phyloP scores from a whole-genome alignment of 2,797 vertebrate species.

The Tangara arthus region DNA sequence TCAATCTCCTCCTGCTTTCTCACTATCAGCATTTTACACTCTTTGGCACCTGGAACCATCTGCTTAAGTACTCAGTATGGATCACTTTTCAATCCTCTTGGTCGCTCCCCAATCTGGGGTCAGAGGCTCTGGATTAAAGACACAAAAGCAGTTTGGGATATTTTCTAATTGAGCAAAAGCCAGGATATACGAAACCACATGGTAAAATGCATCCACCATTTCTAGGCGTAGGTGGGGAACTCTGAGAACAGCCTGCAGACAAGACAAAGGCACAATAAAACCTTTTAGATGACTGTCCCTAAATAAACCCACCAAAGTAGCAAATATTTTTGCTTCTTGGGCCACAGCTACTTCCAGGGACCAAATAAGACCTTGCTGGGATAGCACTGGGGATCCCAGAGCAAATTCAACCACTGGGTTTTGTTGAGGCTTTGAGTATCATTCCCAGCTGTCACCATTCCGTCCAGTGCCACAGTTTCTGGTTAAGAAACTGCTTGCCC shows the following conservation, averaged over 20 bases:
- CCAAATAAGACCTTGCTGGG: background rate
- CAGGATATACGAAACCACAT: slow-evolving; percentile 75
- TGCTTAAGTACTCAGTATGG: background rate
- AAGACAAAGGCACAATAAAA: background rate
- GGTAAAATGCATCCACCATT: slow-evolving; percentile 73
- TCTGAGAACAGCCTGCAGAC: slow-evolving; percentile 63
- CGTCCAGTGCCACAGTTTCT: background rate
- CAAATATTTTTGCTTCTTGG: background rate
- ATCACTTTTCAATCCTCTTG: slow-evolving; percentile 72
- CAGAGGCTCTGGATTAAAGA: slow-evolving; percentile 49
- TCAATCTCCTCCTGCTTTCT: background rate
- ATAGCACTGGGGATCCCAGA: background rate
- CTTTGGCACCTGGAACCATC: background rate
- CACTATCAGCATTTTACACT: background rate
- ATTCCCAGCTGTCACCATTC: background rate
- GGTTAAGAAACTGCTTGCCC: background rate
- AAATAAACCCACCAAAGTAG: background rate
- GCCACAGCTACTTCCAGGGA: background rate
- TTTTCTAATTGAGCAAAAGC: slow-evolving; percentile 78
- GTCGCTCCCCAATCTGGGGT: slow-evolving; percentile 72
- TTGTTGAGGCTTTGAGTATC: background rate
- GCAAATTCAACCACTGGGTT: background rate
- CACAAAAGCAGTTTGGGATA: slow-evolving; percentile 22
- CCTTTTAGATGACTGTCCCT: background rate
- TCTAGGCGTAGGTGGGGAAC: slow-evolving; percentile 72